Evolutionary conservation across 1,140 invertebrate genomes (phyloP).

Genomic region (Micrasema longulum): DNA sequence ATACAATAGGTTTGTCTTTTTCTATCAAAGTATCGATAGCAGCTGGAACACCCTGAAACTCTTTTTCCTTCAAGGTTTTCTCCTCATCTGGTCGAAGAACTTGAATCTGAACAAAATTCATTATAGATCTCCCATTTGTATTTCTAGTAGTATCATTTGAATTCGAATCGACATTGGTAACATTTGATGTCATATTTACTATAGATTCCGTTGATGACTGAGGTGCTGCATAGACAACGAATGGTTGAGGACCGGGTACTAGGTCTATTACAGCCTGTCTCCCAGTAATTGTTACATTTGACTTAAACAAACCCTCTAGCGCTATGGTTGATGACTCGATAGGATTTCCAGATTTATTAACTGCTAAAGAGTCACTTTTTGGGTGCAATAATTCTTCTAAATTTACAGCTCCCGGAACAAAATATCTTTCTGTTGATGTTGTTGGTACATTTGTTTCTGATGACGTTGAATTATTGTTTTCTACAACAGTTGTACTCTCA

Average conservation of each 20-base stretch:
- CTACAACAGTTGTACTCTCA: conserved; percentile 29
- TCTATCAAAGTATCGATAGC: conserved; percentile 53
- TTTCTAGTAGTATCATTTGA: conserved; percentile 31
- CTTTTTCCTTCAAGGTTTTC: conserved; percentile 60
- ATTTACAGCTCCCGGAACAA: conserved; percentile 59
- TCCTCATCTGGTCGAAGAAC: conserved; percentile 58
- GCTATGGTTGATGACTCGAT: conserved; percentile 72
- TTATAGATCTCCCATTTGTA: conserved; percentile 48
- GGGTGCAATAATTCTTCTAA: conserved; percentile 58
- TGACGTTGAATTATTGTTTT: conserved; percentile 18
- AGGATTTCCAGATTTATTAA: conserved; percentile 55
- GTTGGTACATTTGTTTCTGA: background rate
- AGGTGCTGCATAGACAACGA: conserved; percentile 65
- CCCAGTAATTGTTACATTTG: conserved; percentile 49
- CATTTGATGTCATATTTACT: too few species aligned
- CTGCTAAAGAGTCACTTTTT: conserved; percentile 60
- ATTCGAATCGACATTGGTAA: background rate
- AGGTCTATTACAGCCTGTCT: conserved; percentile 54
- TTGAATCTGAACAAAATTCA: conserved; percentile 60
- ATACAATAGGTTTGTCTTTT: conserved; percentile 47
- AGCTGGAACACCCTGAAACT: conserved; percentile 59
- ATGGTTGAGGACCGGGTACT: conserved; percentile 59
- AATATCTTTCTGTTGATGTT: conserved; percentile 43
- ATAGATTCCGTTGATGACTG: conserved; percentile 41
- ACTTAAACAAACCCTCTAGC: conserved; percentile 73